phyloP scores from a whole-genome alignment of 2,113 vertebrate species.

The Leucoraja erinaceus region DNA sequence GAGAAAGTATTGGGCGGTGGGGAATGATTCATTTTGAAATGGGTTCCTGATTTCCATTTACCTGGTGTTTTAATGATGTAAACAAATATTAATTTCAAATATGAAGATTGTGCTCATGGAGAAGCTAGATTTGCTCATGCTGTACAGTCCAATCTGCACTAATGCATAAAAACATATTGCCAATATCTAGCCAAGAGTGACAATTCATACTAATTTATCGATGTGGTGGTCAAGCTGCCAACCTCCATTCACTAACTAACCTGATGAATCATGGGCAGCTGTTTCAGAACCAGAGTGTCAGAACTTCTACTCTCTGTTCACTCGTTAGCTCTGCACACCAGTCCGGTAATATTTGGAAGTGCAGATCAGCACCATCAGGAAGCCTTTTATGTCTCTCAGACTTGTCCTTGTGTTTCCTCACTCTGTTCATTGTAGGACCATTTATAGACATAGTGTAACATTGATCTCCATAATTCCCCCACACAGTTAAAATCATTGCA shows the following conservation, averaged over 20 bases:
- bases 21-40: not conserved
- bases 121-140: not conserved
- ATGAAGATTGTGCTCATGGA: not conserved
- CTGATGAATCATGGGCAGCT: not conserved
- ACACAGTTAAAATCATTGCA: not conserved
- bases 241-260: not conserved
- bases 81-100: not conserved
- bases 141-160: not conserved
- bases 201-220: not conserved
- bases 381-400: not conserved
- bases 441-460: not conserved
- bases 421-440: not conserved
- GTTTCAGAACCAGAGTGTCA: not conserved
- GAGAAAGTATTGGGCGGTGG: not conserved
- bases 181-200: not conserved
- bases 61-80: not conserved
- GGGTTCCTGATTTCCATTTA: not conserved
- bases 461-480: not conserved
- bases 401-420: not conserved
- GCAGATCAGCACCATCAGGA: not conserved
- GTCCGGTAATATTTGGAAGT: not conserved
- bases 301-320: not conserved
- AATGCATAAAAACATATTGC: conserved; percentile 19
- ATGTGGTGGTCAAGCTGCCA: not conserved
- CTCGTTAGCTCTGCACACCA: not conserved